A percentile compares a stretch with the other conserved stretches of the same genome.
Evolutionary conservation across 2,888 invertebrate species (phyloP).

Genomic region (Danaus chrysippus): DNA sequence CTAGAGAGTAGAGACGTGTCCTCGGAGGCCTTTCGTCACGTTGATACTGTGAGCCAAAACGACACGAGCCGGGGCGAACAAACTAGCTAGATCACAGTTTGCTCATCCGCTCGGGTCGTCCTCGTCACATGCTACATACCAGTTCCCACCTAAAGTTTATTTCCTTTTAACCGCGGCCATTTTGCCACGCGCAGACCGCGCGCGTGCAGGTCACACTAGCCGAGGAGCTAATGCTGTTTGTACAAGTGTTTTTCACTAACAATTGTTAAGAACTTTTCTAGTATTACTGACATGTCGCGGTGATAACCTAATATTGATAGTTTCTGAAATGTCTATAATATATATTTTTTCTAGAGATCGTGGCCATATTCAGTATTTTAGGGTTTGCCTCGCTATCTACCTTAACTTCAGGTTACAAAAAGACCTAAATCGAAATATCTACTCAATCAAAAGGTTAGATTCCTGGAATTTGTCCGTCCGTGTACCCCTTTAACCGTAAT

Average conservation of each 20-base stretch:
- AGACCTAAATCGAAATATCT: no score
- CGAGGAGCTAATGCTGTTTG: conserved; percentile 62
- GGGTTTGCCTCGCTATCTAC: conserved; percentile 8
- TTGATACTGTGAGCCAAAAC: conserved; percentile 51
- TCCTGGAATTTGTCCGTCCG: no score
- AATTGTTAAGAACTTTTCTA: conserved; percentile 75
- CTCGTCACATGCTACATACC: conserved; percentile 26
- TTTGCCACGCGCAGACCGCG: conserved; percentile 34
- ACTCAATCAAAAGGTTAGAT: no score
- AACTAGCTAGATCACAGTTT: conserved; percentile 72
- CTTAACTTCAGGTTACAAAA: no score
- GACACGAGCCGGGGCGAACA: conserved; percentile 81
- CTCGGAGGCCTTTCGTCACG: conserved; percentile 25
- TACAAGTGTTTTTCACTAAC: conserved; percentile 75
- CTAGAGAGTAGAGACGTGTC: conserved; percentile 44
- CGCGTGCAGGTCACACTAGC: conserved; percentile 50
- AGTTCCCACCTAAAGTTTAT: conserved; percentile 18
- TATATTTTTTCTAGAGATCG: background rate
- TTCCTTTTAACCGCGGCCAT: conserved; percentile 18
- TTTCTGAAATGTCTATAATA: conserved; percentile 25
- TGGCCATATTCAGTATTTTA: background rate
- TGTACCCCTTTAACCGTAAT: no score
- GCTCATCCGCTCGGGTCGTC: conserved; percentile 78
- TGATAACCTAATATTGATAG: conserved; percentile 29
- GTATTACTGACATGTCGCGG: conserved; percentile 68